These are phyloP conservation scores for Microtus obscurus DNA, from an alignment of 2,797 vertebrate species.

Conservation along the genomic window DNA sequence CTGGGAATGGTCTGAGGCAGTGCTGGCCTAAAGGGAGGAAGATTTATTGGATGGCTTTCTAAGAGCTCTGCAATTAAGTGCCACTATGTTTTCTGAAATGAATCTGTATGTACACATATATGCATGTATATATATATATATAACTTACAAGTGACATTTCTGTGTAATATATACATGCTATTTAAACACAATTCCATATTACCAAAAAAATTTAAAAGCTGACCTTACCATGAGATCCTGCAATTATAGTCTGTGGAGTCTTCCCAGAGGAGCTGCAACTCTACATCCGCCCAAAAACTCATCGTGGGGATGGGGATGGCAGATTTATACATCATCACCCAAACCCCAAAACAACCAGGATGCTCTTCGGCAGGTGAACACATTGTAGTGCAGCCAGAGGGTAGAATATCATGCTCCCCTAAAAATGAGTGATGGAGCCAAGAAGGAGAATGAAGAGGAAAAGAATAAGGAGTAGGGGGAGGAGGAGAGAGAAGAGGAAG, in stretches of 20 bases:
- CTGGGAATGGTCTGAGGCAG: background rate
- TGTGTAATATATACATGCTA: background rate
- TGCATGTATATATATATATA: too few species aligned
- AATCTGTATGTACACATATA: background rate
- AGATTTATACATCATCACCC: background rate
- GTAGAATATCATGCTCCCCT: background rate
- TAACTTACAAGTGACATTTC: too few species aligned
- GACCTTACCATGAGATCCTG: background rate
- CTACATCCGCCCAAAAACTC: background rate
- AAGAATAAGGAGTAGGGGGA: fast-evolving
- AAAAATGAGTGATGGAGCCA: background rate
- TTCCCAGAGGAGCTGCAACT: background rate
- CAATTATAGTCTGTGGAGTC: background rate
- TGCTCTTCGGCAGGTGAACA: background rate
- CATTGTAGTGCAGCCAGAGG: background rate
- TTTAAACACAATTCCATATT: background rate
- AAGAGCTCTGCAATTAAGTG: background rate
- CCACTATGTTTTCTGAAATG: background rate
- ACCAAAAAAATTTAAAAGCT: background rate
- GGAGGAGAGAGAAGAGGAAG: background rate
- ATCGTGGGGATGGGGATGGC: too few species aligned
- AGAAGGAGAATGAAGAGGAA: background rate
- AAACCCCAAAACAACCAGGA: background rate
- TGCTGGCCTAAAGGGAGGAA: background rate
- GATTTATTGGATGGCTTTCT: background rate